These are phyloP conservation scores for Heliconius hewitsoni DNA, from an alignment of 1,140 invertebrate genomes.

Conservation along the genomic window DNA sequence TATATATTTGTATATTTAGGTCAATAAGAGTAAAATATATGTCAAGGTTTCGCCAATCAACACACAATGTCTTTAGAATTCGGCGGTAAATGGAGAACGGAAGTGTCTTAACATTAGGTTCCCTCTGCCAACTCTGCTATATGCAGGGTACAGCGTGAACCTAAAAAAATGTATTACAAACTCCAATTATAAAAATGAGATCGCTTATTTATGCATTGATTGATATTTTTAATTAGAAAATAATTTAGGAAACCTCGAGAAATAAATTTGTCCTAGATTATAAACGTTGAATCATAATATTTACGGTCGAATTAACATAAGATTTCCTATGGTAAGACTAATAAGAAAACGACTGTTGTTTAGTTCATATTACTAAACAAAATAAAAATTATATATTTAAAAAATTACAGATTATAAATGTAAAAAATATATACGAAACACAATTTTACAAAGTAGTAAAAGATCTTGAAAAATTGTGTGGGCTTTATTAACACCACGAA, in stretches of 20 bases:
- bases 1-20: background rate
- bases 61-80: too few relatives aligned
- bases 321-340: background rate
- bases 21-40: background rate
- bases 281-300: background rate
- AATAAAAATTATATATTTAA: background rate
- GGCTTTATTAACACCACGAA: background rate
- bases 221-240: background rate
- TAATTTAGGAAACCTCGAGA: constrained; percentile 1
- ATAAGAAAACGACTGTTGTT: background rate
- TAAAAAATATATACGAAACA: constrained; percentile 2
- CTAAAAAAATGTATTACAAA: too few relatives aligned
- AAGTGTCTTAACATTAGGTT: too few relatives aligned
- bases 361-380: background rate
- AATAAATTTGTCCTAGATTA: constrained; percentile 8
- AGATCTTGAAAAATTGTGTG: background rate
- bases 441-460: background rate
- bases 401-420: background rate
- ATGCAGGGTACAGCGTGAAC: too few relatives aligned
- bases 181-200: too few relatives aligned
- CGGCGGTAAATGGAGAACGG: too few relatives aligned
- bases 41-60: background rate
- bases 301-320: constrained; percentile 9
- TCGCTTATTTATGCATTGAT: too few relatives aligned
- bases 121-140: too few relatives aligned